Evolutionary conservation across 2,113 vertebrate genomes (phyloP), one percentile per base, ranked within the genome.

Genomic region (Alligator sinensis): DNA sequence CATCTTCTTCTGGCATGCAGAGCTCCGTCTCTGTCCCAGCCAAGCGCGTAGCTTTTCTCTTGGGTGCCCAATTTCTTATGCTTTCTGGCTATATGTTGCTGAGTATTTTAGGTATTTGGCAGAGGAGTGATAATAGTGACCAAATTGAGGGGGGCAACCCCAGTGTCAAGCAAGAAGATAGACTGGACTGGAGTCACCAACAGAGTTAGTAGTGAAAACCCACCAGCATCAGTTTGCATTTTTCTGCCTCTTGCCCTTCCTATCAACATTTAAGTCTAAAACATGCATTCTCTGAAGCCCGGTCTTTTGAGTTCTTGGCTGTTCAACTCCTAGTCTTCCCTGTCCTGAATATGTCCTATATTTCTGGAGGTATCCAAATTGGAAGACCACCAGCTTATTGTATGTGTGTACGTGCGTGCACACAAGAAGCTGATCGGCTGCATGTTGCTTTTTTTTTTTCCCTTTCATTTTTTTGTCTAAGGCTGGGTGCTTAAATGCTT

Each of bases 401-500:
- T 5, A 17, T n/a, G 10, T 68, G 62, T 70, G 1, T 47, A 13
- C n/a, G 72, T 47, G 59, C 8, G 54, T 13, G 17, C 4, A 38
- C 89, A 84, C 89, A 91, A 95, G 94, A 34, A 92, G 66, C 89
- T 61, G 76, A n/a, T 92, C 72, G 28, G 88, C 89, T 94, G 96
- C 91, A 57, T 60, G 66, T 2, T 81, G 30, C 93, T 90, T 93
- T 92, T 89, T 5, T 93, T 91, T 93, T 96, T 92, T 87, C 79
- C 93, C 80, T 94, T 95, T 94, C 94, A 94, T 96, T 96, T 96
- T 38, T 95, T 92, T 97, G 97, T 95, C 96, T 97, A 90, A 97
- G 95, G 97, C 96, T 96, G 96, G 97, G 93, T 96, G 94, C 97
- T 98, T 97, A 98, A 97, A 98, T 98, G 98, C 98, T 98, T 98